Conservation (phyloP, 2,797 vertebrate species). For the Anableps anableps region DNA sequence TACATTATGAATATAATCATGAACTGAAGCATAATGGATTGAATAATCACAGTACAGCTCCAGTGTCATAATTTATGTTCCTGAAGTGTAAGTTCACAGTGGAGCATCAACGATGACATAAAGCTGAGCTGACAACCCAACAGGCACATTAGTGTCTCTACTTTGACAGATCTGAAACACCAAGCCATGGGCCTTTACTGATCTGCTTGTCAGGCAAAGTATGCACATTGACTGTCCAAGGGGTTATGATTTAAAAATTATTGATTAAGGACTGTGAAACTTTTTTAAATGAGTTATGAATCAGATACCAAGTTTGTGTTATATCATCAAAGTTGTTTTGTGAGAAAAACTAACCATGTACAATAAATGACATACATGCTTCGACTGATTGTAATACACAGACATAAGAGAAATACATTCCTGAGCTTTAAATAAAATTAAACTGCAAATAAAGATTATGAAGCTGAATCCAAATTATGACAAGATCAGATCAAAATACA, state of each 20-base stretch:
- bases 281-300: not conserved
- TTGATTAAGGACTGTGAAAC: conserved; percentile 1
- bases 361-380: not conserved
- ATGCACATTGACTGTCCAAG: conserved; percentile 4
- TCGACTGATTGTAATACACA: not conserved
- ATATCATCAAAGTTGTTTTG: not conserved
- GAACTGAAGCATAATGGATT: not conserved
- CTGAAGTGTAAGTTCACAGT: conserved; percentile 16
- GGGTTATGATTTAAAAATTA: not conserved
- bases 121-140: conserved; percentile 14
- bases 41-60: not conserved
- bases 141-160: conserved; percentile 27
- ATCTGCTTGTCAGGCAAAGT: conserved; percentile 17
- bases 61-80: not conserved
- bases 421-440: not conserved
- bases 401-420: not conserved
- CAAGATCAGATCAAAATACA: not conserved
- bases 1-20: not conserved
- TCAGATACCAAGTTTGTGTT: not conserved
- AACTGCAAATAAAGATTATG: not conserved
- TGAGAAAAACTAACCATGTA: not conserved
- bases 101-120: conserved; percentile 26
- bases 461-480: not conserved
- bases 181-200: not conserved
- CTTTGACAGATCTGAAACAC: conserved; percentile 26